phyloP scores from a whole-genome alignment of 2,888 invertebrate genomes.

The Phalera bucephala region DNA sequence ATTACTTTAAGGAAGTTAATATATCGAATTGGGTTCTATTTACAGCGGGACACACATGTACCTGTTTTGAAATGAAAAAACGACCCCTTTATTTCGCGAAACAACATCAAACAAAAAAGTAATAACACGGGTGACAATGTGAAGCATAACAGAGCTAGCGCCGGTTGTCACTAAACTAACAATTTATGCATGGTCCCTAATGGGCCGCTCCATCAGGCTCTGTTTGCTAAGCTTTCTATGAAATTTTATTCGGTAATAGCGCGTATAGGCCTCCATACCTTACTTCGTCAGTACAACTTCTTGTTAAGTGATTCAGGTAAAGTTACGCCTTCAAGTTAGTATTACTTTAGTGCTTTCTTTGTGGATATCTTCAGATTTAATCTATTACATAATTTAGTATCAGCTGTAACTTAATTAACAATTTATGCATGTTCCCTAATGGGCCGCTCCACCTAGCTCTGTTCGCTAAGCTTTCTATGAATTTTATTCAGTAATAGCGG shows the following conservation, averaged over 20 bases:
- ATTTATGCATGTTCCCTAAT: no score
- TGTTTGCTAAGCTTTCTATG: conserved; percentile 81
- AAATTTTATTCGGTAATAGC: conserved; percentile 79
- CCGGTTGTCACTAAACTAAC: conserved; percentile 70
- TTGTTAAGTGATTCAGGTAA: conserved; percentile 30
- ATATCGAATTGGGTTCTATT: no score
- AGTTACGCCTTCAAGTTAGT: conserved; percentile 29
- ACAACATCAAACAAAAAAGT: conserved; percentile 12
- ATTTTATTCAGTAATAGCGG: no score
- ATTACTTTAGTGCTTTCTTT: conserved; percentile 8
- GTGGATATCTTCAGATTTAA: conserved; percentile 3
- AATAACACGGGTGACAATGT: conserved; percentile 43
- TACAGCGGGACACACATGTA: no score
- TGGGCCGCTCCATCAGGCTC: conserved; percentile 69
- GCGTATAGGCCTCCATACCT: conserved; percentile 42
- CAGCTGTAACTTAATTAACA: no score
- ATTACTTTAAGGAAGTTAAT: no score
- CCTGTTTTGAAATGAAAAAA: no score
- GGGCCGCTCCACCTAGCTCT: no score
- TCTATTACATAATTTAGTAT: conserved; percentile 9
- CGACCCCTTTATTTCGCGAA: no score
- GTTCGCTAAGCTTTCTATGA: no score
- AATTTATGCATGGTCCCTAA: conserved; percentile 80
- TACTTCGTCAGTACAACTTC: conserved; percentile 37
- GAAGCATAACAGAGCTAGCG: conserved; percentile 39